Base-by-base conservation (phyloP, 2,888 invertebrate species). In the Alloscopus bannaensis region DNA sequence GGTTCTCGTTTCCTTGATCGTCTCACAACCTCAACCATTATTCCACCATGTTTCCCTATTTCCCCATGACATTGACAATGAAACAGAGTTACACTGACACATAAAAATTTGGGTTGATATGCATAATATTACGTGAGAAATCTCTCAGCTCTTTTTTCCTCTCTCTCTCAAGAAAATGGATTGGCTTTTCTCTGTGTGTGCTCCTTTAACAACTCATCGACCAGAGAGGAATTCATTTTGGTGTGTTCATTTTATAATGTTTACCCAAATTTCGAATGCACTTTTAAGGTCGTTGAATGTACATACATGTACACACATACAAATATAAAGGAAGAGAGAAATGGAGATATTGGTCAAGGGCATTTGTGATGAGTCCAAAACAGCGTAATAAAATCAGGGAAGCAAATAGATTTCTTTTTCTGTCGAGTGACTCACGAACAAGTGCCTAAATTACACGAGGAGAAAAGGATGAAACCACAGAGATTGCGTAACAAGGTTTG, bases 1-100 rank as follows among this genome's bases (percentile, higher is more conserved):
- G 29, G 29, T 29, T 59, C 16, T n/a, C 59, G 16, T 55, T 55
- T 24, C 16, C n/a, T n/a, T n/a, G n/a, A n/a, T n/a, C n/a, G n/a
- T n/a, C n/a, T n/a, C n/a, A n/a, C n/a, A n/a, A n/a, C n/a, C n/a
- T n/a, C n/a, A n/a, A n/a, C n/a, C n/a, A n/a, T n/a, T n/a, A n/a
- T n/a, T n/a, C n/a, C n/a, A n/a, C n/a, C n/a, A n/a, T 18, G 18
- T 26, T 26, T 55, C 16, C 55, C 42, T 42, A 18, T 52, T 40
- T 42, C 42, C 42, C 68, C 76, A 59, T 76, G 76, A 76, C 76
- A 76, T 76, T 76, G 76, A 68, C 76, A 76, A 68, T 76, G 70
- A 60, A 22, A 55, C 16, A 22, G 20, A 31, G 68, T 55, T n/a
- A 57, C n/a, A 68, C 65, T 65, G 65, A 65, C 65, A 42, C 47